These are phyloP conservation scores for Pocillopora verrucosa DNA, from an alignment of 64 coral and sea anemone species.

Conservation along the genomic window DNA sequence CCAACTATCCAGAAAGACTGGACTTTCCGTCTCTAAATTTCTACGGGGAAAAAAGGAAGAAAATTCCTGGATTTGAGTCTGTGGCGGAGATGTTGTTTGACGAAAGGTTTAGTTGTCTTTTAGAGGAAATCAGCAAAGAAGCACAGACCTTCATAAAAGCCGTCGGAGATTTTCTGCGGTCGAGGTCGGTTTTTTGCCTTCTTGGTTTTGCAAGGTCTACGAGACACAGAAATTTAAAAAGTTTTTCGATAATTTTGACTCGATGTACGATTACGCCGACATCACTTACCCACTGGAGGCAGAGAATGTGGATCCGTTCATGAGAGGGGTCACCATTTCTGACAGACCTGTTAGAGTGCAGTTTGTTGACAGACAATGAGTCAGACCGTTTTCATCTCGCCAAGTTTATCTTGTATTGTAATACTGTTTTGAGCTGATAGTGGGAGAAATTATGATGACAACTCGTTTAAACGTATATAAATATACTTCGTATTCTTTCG, in stretches of 20 bases:
- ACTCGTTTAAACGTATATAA: too few species aligned
- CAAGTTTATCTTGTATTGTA: too few species aligned
- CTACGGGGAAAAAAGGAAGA: constrained; percentile 47
- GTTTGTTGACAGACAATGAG: constrained; percentile 44
- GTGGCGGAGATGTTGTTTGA: constrained; percentile 9
- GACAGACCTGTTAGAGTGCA: constrained; percentile 31
- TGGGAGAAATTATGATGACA: too few species aligned
- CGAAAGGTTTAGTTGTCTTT: constrained; percentile 54
- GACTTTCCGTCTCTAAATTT: constrained; percentile 33
- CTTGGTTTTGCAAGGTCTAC: constrained; percentile 59
- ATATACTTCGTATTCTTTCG: too few species aligned
- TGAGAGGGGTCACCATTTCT: not conserved
- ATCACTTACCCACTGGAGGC: constrained; percentile 35
- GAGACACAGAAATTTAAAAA: constrained; percentile 55
- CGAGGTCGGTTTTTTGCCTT: not conserved
- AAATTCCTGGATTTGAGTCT: constrained; percentile 19
- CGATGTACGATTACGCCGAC: constrained; percentile 64
- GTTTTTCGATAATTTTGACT: constrained; percentile 35
- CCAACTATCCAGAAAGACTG: constrained; percentile 58
- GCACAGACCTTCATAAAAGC: constrained; percentile 49
- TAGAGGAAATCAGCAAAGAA: constrained; percentile 18
- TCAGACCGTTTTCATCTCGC: too few species aligned
- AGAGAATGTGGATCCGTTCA: constrained; percentile 44
- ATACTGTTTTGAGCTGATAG: too few species aligned
- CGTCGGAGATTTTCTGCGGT: not conserved